A percentile compares a stretch with the other conserved stretches of the same genome.
These are phyloP conservation scores for Manis crassicaudata DNA, from an alignment of 2,797 vertebrate species.

Conservation along the genomic window DNA sequence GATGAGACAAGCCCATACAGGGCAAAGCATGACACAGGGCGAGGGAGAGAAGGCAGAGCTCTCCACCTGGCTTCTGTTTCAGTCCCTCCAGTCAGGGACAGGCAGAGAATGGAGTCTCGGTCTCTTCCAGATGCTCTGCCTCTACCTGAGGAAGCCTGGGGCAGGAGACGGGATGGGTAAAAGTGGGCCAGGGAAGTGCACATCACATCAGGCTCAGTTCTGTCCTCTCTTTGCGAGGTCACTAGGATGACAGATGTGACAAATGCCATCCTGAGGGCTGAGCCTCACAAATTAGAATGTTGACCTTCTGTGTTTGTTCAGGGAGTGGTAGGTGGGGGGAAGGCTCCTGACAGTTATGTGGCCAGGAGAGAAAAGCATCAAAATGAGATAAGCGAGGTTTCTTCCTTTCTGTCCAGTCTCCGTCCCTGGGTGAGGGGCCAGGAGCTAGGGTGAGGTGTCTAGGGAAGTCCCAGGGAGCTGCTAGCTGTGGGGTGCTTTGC, in stretches of 20 bases:
- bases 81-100: neutral
- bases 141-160: neutral
- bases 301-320: neutral
- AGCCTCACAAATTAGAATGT: neutral
- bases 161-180: neutral
- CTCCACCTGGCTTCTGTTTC: neutral
- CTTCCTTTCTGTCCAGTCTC: neutral
- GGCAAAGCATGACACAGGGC: neutral
- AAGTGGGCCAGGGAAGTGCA: neutral
- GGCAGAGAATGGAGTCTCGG: neutral
- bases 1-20: neutral
- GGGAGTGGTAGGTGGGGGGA: neutral
- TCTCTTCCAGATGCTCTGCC: too few relatives aligned
- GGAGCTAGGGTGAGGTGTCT: neutral
- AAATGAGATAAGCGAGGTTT: too few relatives aligned
- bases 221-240: neutral
- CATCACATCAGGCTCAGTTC: neutral
- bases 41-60: neutral
- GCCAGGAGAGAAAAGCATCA: neutral
- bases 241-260: neutral
- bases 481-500: neutral
- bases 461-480: neutral
- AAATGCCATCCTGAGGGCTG: neutral
- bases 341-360: neutral
- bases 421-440: too few relatives aligned